A percentile compares a stretch with the other conserved stretches of the same genome.
Evolutionary conservation across 1,140 invertebrate genomes (phyloP).

Genomic region (Pissodes strobi): DNA sequence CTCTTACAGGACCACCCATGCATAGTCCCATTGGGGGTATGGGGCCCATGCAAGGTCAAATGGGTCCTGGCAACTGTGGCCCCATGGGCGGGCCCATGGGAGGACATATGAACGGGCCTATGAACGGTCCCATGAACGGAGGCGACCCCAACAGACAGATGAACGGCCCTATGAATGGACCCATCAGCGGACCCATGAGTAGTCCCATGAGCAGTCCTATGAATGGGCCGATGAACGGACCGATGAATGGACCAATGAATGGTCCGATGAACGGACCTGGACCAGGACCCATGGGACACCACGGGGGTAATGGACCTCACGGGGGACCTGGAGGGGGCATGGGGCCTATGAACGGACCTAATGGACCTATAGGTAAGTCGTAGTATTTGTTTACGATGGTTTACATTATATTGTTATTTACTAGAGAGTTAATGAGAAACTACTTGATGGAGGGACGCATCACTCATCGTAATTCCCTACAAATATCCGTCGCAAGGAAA

Average conservation of each 20-base stretch:
- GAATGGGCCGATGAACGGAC: conserved; percentile 52
- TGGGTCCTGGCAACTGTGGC: conserved; percentile 61
- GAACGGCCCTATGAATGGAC: conserved; percentile 59
- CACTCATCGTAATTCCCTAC: too few relatives aligned
- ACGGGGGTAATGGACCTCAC: conserved; percentile 7
- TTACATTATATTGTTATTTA: too few relatives aligned
- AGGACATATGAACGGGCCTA: conserved; percentile 57
- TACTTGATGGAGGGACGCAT: too few relatives aligned
- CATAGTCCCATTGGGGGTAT: conserved; percentile 70
- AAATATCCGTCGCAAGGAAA: too few relatives aligned
- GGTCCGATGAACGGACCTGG: conserved; percentile 37
- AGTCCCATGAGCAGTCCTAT: conserved; percentile 46
- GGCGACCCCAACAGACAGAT: conserved; percentile 48
- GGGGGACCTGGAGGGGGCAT: conserved; percentile 15
- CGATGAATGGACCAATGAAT: conserved; percentile 49
- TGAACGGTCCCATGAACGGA: conserved; percentile 72
- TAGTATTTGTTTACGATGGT: conserved; percentile 9
- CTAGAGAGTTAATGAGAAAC: too few relatives aligned
- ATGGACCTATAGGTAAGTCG: conserved; percentile 25
- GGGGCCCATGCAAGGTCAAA: conserved; percentile 66
- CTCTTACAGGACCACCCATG: conserved; percentile 54
- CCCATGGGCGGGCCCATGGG: conserved; percentile 63
- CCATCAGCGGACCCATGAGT: conserved; percentile 46
- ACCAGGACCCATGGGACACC: conserved; percentile 4
- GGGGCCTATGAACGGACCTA: conserved; percentile 27